Conservation (phyloP, 1,140 invertebrate genomes). For the Dufourea novaeangliae region DNA sequence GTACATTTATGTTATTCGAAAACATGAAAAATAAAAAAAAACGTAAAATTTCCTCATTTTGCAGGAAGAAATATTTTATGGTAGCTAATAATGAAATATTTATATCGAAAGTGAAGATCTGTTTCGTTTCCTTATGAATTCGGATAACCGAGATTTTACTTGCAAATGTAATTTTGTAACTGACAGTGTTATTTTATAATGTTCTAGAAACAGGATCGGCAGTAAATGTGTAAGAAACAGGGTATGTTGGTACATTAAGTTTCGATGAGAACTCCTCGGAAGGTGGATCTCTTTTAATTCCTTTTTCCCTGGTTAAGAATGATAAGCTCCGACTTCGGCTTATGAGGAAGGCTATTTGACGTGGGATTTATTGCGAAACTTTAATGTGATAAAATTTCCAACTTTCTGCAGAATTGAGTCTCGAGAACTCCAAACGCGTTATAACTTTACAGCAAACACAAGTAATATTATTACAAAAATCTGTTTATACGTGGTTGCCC, state of each 20-base stretch:
- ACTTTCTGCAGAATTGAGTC: not conserved
- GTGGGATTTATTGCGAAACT: not conserved
- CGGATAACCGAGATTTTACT: too few species aligned
- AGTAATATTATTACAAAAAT: not conserved
- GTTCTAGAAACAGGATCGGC: too few species aligned
- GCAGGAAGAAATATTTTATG: not conserved
- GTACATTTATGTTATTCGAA: not conserved
- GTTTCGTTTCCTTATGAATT: too few species aligned
- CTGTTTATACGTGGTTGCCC: not conserved
- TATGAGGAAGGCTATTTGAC: not conserved
- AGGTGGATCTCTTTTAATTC: not conserved
- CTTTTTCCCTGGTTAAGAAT: not conserved
- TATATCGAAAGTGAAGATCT: not conserved
- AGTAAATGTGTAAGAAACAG: not conserved
- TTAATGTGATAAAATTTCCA: not conserved
- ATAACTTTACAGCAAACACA: not conserved
- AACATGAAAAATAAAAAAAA: too few species aligned
- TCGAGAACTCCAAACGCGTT: not conserved
- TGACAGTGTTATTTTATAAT: too few species aligned
- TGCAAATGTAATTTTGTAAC: too few species aligned
- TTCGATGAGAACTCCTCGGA: not conserved
- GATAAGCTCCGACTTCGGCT: not conserved
- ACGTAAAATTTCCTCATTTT: not conserved
- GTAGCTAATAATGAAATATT: not conserved
- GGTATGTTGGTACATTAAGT: not conserved